Evolutionary conservation across 1,140 invertebrate species (phyloP), one percentile per base, ranked within the genome.

Genomic region (Oncopodura yosiiana): DNA sequence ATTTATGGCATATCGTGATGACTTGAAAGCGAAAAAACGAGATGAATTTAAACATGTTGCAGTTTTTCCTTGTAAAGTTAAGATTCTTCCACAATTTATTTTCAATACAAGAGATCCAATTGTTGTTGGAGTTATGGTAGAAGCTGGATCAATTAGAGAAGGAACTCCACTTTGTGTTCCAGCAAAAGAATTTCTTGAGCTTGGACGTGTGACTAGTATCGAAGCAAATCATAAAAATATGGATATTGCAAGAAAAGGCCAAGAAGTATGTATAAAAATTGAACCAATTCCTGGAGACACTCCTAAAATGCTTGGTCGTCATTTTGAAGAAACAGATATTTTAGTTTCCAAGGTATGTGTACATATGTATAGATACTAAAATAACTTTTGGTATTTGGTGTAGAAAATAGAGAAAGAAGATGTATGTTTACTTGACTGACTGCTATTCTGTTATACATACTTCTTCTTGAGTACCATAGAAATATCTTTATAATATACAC

Each of bases 91-190:
- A 2, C 81, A 93, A 73, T 94, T 83, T 71, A 81, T 99, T 59
- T 99, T 98, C 79, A 99, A 98, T 73, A 89, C 90, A 3, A 77
- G 96, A 49, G 94, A 98, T 76, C 95, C 95, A 0, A 99, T 99
- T 67, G 87, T 99, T 8, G 79, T 88, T 62, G 96, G 96, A 32
- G 92, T 99, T 1, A 86, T 85, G 71, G 81, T 99, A 1, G 94
- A 99, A 72, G 91, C 85, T 37, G 96, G 96, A 16, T 83, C 96
- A 49, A 75, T 99, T 1, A 94, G 89, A 70, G 86, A 92, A 66
- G 95, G 95, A 26, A 98, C 94, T 16, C 94, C 94, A 0, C 79
- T 99, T 39, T 97, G 93, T 74, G 94, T 98, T 12, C 94, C 93
- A 32, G 87, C 80, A 68, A 89, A n/a, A n/a, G 77, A 96, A 88